Conservation (phyloP, 2,888 invertebrate species). For the Thereva unica region DNA sequence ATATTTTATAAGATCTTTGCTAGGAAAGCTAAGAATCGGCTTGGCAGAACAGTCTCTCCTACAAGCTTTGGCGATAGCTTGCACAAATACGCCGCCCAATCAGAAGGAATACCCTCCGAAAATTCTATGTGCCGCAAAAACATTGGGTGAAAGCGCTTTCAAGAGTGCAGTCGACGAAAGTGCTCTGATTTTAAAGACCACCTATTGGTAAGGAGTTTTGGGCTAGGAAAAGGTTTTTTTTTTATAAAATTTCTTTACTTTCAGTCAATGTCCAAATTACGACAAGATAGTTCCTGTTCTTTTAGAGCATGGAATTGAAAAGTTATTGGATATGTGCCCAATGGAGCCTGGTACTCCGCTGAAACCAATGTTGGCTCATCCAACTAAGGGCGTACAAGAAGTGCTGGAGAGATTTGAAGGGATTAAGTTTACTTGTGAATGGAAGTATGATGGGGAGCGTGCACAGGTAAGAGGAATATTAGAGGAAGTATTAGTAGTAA, state of each 20-base stretch:
- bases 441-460: conserved; percentile 98
- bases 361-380: conserved; percentile 98
- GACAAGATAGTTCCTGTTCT: conserved; percentile 80
- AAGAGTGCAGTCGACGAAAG: conserved; percentile 76
- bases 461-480: conserved; percentile 73
- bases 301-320: conserved; percentile 73
- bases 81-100: conserved; percentile 76
- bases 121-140: conserved; percentile 67
- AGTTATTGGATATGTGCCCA: conserved; percentile 78
- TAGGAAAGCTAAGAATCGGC: conserved; percentile 94
- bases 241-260: conserved; percentile 19
- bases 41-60: conserved; percentile 95
- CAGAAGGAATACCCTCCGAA: conserved; percentile 66
- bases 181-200: conserved; percentile 82
- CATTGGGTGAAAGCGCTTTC: conserved; percentile 67
- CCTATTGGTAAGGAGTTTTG: conserved; percentile 73
- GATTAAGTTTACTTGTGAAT: conserved; percentile 94
- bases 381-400: conserved; percentile 91
- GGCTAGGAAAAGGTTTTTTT: background rate
- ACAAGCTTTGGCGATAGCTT: conserved; percentile 85
- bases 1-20: conserved; percentile 85
- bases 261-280: conserved; percentile 93
- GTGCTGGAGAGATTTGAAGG: conserved; percentile 82
- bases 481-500: background rate
- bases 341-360: conserved; percentile 91